Evolutionary conservation across 2,797 vertebrate genomes (phyloP).

Genomic region (Orestias chungarensis): DNA sequence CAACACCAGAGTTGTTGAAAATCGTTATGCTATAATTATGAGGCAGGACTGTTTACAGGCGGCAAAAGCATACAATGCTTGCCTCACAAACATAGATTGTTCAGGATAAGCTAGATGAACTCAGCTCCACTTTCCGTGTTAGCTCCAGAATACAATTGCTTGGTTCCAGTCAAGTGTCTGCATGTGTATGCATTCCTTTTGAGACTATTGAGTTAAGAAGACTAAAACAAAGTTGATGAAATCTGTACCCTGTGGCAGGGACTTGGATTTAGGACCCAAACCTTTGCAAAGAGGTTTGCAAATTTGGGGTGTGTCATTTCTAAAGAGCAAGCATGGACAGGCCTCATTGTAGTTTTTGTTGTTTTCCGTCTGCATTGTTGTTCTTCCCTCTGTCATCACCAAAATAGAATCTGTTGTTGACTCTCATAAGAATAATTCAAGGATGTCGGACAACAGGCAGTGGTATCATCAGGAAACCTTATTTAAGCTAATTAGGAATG

Average conservation of each 20-base stretch:
- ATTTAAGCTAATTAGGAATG: conserved; percentile 32
- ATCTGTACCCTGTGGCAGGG: conserved; percentile 57
- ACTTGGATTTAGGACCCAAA: conserved; percentile 45
- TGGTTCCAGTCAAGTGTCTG: conserved; percentile 42
- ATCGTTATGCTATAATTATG: conserved; percentile 8
- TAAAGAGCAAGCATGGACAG: conserved; percentile 59
- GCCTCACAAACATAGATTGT: conserved; percentile 44
- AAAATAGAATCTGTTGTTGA: conserved; percentile 65
- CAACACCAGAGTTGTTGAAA: conserved; percentile 32
- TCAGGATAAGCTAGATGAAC: conserved; percentile 59
- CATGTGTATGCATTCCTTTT: conserved; percentile 45
- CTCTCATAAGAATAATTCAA: conserved; percentile 53
- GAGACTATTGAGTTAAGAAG: conserved; percentile 18
- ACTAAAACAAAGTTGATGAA: conserved; percentile 35
- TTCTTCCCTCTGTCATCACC: conserved; percentile 59
- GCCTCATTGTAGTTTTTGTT: conserved; percentile 31
- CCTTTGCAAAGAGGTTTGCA: conserved; percentile 55
- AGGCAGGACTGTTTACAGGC: conserved; percentile 42
- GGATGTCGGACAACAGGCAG: conserved; percentile 52
- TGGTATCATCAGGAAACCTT: conserved; percentile 39
- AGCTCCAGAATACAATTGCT: conserved; percentile 29
- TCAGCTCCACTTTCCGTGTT: conserved; percentile 34
- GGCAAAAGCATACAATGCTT: conserved; percentile 57
- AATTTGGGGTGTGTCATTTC: conserved; percentile 59
- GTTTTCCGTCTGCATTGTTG: conserved; percentile 50